Base-by-base conservation (phyloP, 2,797 vertebrate genomes). In the Bovichtus variegatus region DNA sequence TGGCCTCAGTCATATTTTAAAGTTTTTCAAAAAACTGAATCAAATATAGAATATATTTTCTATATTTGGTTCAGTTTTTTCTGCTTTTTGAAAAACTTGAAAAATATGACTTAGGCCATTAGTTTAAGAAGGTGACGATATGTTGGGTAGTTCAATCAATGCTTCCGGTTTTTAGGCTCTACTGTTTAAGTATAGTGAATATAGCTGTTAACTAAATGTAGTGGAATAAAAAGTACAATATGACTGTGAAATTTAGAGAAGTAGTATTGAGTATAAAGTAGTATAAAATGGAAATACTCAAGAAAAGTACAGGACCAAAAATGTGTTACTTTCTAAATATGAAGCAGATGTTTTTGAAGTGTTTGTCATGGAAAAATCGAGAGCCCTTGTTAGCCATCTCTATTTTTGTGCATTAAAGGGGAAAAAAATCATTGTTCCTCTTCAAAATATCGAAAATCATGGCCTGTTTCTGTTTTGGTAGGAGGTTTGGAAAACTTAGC, bases 381-480 rank as follows among this genome's bases (percentile, higher is more conserved):
- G 6, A 49, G 21, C 19, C 9, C 15, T 50, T 43, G 1, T 43
- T 9, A 74, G 21, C 10, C 13, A 29, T 63, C 15, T 29, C 12
- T 47, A 31, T 53, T 61, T 23, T 10, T 36, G 38, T 67, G 29
- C 44, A 36, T 29, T n/a, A 27, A 19, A 44, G n/a, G 44, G 1
- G 58, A 18, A 9, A 18, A 9, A 49, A 9, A 5, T 53, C n/a
- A 4, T 66, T 23, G 12, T 61, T 21, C 44, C 44, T 63, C 29
- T 3, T 59, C 16, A 13, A 31, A 9, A n/a, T 23, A n/a, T 31
- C 61, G 13, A 27, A 65, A 70, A 72, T 54, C 53, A 54, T 50
- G 6, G 19, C 31, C 51, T 29, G 15, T n/a, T 38, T 47, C 23
- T 27, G 31, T 70, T 40, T 38, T 43, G 6, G 9, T 18, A 6